Base-by-base conservation (phyloP, 2,888 invertebrate species). In the Lasioglossum zephyrum region DNA sequence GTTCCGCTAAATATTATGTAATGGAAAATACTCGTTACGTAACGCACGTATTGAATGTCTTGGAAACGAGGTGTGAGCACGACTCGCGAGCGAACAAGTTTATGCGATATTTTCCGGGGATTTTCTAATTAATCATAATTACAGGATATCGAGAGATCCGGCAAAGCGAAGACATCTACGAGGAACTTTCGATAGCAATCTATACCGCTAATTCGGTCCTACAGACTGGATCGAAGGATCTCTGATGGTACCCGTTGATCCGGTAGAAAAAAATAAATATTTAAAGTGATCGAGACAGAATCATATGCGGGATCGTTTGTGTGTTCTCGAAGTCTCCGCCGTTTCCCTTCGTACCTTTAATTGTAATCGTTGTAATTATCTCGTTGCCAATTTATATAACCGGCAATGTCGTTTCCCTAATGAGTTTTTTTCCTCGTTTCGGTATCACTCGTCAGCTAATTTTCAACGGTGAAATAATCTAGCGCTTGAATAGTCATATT, bases 361-460 rank as follows among this genome's bases (percentile, higher is more conserved):
- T 11, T 0, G 3, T 2, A 47, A 49, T 49, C 31, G 11, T 60
- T n/a, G 47, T 16, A 44, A 79, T 78, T 47, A 60, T 49, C 74
- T 8, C 8, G 31, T 72, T 16, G 36, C 4, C 16, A 26, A 75
- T 57, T 82, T 84, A 82, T 57, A 26, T 73, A 81, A 75, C 75
- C 13, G 18, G 13, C 16, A 66, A 44, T 57, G 36, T 73, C 8
- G 13, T 39, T 69, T 69, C 53, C 31, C 18, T 73, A 57, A 73
- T 36, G n/a, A 53, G 18, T 9, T 77, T 44, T 31, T n/a, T 18
- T 31, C 31, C 26, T 47, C 22, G 13, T 76, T 26, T 5, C 18
- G 16, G 26, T 5, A 2, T 31, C 6, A 39, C 4, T 69, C 47
- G 13, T 6, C 2, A 5, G 26, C 31, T 53, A 63, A 16, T 47